Percentiles rank a stretch among this genome's conserved stretches.
Evolutionary conservation across 2,797 vertebrate genomes (phyloP).

Genomic region (Notamacropus eugenii): DNA sequence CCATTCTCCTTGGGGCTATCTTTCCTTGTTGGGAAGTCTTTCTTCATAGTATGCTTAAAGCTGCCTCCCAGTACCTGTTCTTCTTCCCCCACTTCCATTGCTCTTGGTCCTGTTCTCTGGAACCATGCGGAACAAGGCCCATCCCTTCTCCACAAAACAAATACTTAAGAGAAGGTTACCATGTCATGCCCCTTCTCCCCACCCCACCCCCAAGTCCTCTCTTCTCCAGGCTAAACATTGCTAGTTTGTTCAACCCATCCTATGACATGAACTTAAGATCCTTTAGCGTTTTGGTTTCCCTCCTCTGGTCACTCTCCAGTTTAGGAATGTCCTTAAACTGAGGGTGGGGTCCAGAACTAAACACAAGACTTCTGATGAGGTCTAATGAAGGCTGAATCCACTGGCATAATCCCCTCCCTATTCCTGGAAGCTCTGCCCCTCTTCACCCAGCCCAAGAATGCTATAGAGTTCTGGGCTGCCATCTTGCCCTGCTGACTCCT

Average conservation of each 20-base stretch:
- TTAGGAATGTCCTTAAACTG: neutral
- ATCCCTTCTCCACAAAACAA: neutral
- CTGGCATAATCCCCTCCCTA: neutral
- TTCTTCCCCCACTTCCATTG: neutral
- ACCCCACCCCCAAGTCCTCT: neutral
- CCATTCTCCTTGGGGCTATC: neutral
- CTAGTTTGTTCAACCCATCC: no score
- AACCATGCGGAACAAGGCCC: neutral
- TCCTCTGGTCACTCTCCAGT: neutral
- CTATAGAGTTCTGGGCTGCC: neutral
- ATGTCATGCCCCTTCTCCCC: neutral
- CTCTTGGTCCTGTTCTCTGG: neutral
- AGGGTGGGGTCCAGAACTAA: neutral
- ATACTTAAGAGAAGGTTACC: no score
- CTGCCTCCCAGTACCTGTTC: neutral
- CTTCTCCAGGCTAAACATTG: neutral
- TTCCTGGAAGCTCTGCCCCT: neutral
- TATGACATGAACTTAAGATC: neutral
- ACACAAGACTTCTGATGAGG: neutral
- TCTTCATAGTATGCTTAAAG: neutral
- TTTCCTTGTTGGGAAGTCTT: neutral
- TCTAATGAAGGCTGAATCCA: neutral
- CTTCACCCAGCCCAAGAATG: neutral
- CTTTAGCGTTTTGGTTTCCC: neutral
- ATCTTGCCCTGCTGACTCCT: neutral